Conservation (phyloP, 2,888 invertebrate genomes). For the Nephrocerus scutellatus region DNA sequence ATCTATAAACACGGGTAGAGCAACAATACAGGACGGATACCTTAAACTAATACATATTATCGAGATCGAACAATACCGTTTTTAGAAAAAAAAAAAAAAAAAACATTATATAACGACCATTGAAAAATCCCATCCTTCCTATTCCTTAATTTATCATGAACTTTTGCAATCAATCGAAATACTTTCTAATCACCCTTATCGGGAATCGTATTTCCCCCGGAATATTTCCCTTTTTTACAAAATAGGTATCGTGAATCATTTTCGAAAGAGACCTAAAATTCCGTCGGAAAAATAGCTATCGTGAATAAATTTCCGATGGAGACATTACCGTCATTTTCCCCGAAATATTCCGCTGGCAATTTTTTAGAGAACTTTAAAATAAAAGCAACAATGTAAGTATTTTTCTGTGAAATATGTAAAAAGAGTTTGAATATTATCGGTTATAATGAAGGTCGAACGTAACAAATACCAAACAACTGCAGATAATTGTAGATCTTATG, state of each 20-base stretch:
- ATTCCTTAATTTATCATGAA: background rate
- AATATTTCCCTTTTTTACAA: no score
- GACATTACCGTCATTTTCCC: no score
- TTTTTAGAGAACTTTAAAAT: constrained; percentile 1
- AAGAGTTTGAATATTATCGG: no score
- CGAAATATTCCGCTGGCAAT: background rate
- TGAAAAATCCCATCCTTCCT: background rate
- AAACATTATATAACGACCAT: no score
- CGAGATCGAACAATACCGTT: background rate
- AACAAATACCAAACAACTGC: no score
- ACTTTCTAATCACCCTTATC: background rate
- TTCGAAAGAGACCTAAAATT: constrained; percentile 4
- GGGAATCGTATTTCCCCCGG: no score
- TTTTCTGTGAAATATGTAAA: no score
- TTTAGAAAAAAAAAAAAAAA: background rate
- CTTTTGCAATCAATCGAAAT: constrained; percentile 2
- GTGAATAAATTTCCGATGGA: background rate
- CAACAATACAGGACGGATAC: constrained; percentile 8
- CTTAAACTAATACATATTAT: constrained; percentile 11
- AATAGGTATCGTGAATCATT: constrained; percentile 1
- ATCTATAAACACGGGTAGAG: constrained; percentile 4
- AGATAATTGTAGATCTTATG: no score
- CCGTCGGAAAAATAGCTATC: constrained; percentile 3
- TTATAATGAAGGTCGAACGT: no score
- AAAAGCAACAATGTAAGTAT: constrained; percentile 3